phyloP scores from a whole-genome alignment of 1,140 invertebrate species.

The Geopemphigus sp. region DNA sequence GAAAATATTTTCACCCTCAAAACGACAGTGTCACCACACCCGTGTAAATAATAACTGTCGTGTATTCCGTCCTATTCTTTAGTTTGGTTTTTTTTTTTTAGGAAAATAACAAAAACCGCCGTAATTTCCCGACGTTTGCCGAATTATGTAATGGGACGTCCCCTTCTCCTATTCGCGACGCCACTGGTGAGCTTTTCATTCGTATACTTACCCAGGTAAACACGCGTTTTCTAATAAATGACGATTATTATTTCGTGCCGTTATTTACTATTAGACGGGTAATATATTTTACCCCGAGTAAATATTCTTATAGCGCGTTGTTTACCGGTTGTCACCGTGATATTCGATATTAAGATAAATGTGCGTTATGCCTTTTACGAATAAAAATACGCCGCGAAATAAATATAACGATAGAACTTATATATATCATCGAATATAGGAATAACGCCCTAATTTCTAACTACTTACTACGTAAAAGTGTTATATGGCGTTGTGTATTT shows the following conservation, averaged over 20 bases:
- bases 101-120: slow-evolving; percentile 27
- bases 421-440: neutral
- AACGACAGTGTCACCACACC: slow-evolving; percentile 22
- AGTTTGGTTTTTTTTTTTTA: neutral
- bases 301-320: neutral
- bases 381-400: neutral
- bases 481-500: neutral
- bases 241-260: neutral
- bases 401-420: neutral
- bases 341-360: slow-evolving; percentile 12
- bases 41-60: slow-evolving; percentile 34
- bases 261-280: no score
- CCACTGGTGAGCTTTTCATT: neutral
- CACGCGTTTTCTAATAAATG: slow-evolving; percentile 1
- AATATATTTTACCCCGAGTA: neutral
- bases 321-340: neutral
- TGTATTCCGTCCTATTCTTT: neutral
- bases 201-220: slow-evolving; percentile 24
- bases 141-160: slow-evolving; percentile 10
- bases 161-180: neutral
- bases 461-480: neutral
- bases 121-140: slow-evolving; percentile 36
- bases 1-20: slow-evolving; percentile 32
- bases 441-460: neutral
- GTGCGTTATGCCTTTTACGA: neutral